Percentiles rank a stretch among this genome's conserved stretches.
These are phyloP conservation scores for Amniataba percoides DNA, from an alignment of 2,797 vertebrate genomes.

Conservation along the genomic window DNA sequence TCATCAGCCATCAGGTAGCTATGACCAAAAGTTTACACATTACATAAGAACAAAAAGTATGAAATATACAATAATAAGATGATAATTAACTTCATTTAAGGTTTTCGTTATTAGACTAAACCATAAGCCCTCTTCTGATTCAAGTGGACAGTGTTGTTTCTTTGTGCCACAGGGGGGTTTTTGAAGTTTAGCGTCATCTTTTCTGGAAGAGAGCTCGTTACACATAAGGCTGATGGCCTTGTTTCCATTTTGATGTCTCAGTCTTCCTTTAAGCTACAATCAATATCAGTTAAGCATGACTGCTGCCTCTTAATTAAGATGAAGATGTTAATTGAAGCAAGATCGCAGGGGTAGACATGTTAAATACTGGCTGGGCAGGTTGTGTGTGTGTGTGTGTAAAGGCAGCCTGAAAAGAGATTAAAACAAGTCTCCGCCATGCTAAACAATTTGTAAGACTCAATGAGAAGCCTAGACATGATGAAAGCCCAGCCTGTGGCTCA, in stretches of 20 bases:
- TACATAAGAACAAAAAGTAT: neutral
- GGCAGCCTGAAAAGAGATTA: slow-evolving; percentile 34
- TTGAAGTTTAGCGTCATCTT: slow-evolving; percentile 16
- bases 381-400: slow-evolving; percentile 38
- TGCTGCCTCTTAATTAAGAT: slow-evolving; percentile 80
- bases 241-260: slow-evolving; percentile 71
- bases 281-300: slow-evolving; percentile 81
- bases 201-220: slow-evolving; percentile 25
- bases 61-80: neutral
- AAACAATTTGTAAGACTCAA: slow-evolving; percentile 35
- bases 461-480: slow-evolving; percentile 6
- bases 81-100: no score
- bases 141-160: neutral
- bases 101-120: neutral
- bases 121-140: neutral
- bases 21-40: neutral
- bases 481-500: slow-evolving; percentile 8
- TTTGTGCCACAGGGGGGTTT: neutral
- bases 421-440: slow-evolving; percentile 7
- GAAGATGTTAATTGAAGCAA: slow-evolving; percentile 75
- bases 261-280: slow-evolving; percentile 79
- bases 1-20: neutral
- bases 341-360: slow-evolving; percentile 64
- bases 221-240: slow-evolving; percentile 50
- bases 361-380: slow-evolving; percentile 70